phyloP scores from a whole-genome alignment of 2,113 vertebrate genomes.

The Aspidoscelis tigris region DNA sequence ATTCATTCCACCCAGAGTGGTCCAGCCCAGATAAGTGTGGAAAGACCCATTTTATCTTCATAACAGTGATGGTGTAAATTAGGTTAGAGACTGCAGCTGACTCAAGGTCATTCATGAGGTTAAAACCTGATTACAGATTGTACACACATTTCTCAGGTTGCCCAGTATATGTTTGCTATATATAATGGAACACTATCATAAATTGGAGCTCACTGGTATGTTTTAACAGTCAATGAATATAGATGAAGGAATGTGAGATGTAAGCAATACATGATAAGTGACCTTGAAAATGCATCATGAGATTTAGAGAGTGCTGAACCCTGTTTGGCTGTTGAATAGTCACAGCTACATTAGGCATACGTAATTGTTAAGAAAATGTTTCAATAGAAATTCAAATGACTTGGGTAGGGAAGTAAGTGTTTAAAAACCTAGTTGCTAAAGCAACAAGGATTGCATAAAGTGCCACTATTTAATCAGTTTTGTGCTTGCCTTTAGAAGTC shows the following conservation, averaged over 20 bases:
- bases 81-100: neutral
- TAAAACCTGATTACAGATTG: neutral
- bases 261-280: neutral
- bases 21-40: too few species aligned
- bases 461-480: conserved; percentile 7
- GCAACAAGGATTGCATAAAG: neutral
- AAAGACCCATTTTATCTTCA: neutral
- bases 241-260: neutral
- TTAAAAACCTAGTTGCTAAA: conserved; percentile 1
- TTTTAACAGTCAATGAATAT: neutral
- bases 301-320: neutral
- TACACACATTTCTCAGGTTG: neutral
- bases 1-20: too few species aligned
- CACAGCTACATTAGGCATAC: neutral
- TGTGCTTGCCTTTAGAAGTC: conserved; percentile 1
- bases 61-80: neutral
- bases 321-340: neutral
- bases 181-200: neutral
- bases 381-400: conserved; percentile 21
- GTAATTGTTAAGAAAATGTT: conserved; percentile 5
- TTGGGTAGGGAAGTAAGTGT: neutral
- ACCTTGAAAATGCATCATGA: neutral
- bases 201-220: neutral
- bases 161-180: neutral
- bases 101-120: neutral